These are phyloP conservation scores for Arenicola marina DNA, from an alignment of 2,888 invertebrate species.

Conservation along the genomic window DNA sequence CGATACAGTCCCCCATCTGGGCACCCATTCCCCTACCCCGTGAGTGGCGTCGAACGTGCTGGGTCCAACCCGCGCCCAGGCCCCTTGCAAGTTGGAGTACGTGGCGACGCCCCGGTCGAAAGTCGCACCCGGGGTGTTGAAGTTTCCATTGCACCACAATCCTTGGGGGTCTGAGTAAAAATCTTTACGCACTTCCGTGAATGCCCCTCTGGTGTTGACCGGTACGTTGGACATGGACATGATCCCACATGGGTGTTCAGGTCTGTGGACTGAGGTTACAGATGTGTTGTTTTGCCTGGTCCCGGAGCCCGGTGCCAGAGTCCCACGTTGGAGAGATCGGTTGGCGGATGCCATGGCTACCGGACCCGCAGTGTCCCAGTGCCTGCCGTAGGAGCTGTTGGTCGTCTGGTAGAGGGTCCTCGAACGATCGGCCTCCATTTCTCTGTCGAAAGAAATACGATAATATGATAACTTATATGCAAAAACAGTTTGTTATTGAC, in stretches of 20 bases:
- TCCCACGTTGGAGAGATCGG: constrained; percentile 28
- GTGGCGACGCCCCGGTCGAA: constrained; percentile 30
- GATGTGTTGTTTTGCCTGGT: constrained; percentile 19
- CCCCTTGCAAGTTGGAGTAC: constrained; percentile 36
- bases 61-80: constrained; percentile 32
- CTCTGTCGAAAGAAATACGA: too few relatives aligned
- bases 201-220: constrained; percentile 28
- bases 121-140: constrained; percentile 32
- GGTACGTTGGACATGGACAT: constrained; percentile 34
- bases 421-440: neutral
- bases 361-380: constrained; percentile 21
- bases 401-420: constrained; percentile 16
- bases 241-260: constrained; percentile 34
- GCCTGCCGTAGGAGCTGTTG: constrained; percentile 27
- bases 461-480: too few relatives aligned
- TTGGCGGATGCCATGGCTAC: constrained; percentile 20
- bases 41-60: constrained; percentile 34
- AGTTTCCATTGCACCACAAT: constrained; percentile 29
- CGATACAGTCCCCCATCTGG: constrained; percentile 27
- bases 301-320: constrained; percentile 16
- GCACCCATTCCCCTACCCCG: constrained; percentile 30
- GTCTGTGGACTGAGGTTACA: constrained; percentile 25
- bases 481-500: too few relatives aligned
- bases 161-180: constrained; percentile 30
- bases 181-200: constrained; percentile 32